phyloP scores from a whole-genome alignment of 2,888 invertebrate species.

The Bombyx huttoni region DNA sequence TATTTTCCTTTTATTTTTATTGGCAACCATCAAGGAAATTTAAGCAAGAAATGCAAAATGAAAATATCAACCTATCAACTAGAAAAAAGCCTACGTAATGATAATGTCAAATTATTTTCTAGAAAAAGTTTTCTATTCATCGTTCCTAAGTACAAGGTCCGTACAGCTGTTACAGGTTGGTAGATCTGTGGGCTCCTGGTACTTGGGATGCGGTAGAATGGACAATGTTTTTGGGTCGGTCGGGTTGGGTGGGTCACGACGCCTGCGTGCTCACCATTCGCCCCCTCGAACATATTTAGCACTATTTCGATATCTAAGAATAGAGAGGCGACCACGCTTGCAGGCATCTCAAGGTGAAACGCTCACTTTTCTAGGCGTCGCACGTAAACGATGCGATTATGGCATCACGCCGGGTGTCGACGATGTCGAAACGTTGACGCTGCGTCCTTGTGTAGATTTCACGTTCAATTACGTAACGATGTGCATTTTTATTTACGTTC shows the following conservation, averaged over 20 bases:
- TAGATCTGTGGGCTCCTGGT: conserved; percentile 56
- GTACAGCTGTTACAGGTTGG: conserved; percentile 50
- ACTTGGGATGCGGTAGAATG: conserved; percentile 49
- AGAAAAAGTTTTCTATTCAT: neutral
- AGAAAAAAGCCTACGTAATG: neutral
- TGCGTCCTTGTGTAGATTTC: conserved; percentile 62
- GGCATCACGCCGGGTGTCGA: conserved; percentile 44
- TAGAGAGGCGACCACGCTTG: conserved; percentile 52
- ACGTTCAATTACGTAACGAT: conserved; percentile 57
- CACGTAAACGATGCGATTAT: conserved; percentile 60
- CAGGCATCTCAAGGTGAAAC: conserved; percentile 61
- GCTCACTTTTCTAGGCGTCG: conserved; percentile 64
- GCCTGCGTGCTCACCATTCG: conserved; percentile 53
- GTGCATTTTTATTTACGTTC: conserved; percentile 44
- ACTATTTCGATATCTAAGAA: conserved; percentile 54
- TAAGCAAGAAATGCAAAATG: neutral
- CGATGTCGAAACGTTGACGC: conserved; percentile 44
- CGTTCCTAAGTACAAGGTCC: conserved; percentile 6
- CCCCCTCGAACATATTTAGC: conserved; percentile 43
- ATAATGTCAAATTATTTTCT: too few relatives aligned
- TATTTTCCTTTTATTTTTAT: conserved; percentile 40
- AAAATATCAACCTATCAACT: neutral
- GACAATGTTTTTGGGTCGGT: conserved; percentile 67
- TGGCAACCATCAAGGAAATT: conserved; percentile 1
- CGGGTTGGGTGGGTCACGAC: conserved; percentile 67